A percentile compares a stretch with the other conserved stretches of the same genome.
These are phyloP conservation scores for Alauda arvensis DNA, from an alignment of 2,797 vertebrate genomes.

Conservation along the genomic window DNA sequence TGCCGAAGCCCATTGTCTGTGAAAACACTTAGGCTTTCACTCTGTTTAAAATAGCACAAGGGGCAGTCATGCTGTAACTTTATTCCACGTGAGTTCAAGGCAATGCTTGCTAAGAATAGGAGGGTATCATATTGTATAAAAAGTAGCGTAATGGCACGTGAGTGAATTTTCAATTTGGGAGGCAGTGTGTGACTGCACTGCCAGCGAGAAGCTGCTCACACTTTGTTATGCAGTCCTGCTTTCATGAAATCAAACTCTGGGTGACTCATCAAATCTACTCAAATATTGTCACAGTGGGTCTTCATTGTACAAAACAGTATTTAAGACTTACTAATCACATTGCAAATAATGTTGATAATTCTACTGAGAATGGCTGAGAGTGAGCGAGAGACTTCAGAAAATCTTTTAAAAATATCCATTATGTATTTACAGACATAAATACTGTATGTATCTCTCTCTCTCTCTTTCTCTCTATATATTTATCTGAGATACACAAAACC, in stretches of 20 bases:
- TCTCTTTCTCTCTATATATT: neutral
- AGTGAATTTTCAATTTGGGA: slow-evolving; percentile 37
- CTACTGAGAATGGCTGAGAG: neutral
- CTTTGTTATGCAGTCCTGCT: neutral
- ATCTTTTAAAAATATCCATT: neutral
- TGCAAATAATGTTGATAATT: slow-evolving; percentile 23
- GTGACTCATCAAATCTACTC: slow-evolving; percentile 8
- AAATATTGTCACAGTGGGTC: neutral
- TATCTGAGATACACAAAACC: neutral
- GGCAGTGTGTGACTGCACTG: slow-evolving; percentile 13
- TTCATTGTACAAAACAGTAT: slow-evolving; percentile 13
- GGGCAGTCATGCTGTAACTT: neutral
- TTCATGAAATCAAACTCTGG: neutral
- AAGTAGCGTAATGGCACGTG: slow-evolving; percentile 48
- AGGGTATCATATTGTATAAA: slow-evolving; percentile 25
- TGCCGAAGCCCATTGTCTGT: neutral
- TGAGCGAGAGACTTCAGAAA: neutral
- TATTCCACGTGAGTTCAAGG: slow-evolving; percentile 16
- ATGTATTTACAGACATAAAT: neutral
- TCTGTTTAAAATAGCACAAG: slow-evolving; percentile 22
- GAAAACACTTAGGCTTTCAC: neutral
- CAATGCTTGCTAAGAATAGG: slow-evolving; percentile 43
- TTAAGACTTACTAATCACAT: slow-evolving; percentile 42
- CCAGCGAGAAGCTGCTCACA: neutral
- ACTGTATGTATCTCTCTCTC: neutral